These are phyloP conservation scores for Hypercompe scribonia DNA, from an alignment of 2,888 invertebrate genomes.

Conservation along the genomic window DNA sequence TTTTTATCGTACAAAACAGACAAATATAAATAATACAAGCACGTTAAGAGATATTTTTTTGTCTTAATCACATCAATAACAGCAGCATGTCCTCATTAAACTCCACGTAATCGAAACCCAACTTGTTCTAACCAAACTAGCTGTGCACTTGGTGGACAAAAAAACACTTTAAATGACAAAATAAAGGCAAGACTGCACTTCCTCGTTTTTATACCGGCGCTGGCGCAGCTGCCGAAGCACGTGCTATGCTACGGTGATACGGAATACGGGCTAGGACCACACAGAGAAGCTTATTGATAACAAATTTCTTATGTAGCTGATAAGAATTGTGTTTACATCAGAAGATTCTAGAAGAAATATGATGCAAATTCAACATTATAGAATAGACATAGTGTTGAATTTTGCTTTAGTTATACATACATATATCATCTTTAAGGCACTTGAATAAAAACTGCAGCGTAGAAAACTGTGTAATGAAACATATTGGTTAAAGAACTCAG, in stretches of 20 bases:
- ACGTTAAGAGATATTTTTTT: not conserved
- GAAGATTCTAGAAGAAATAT: not conserved
- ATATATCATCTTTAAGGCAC: too few species aligned
- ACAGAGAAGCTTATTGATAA: constrained; percentile 45
- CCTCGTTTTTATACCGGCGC: constrained; percentile 75
- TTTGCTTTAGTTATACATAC: too few species aligned
- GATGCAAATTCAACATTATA: too few species aligned
- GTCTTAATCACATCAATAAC: not conserved
- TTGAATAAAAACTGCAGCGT: too few species aligned
- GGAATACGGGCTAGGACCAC: constrained; percentile 60
- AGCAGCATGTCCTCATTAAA: constrained; percentile 24
- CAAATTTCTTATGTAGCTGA: constrained; percentile 6
- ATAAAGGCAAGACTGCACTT: constrained; percentile 67
- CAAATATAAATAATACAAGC: too few species aligned
- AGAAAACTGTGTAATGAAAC: too few species aligned
- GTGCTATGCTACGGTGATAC: constrained; percentile 61
- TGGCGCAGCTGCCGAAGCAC: constrained; percentile 77
- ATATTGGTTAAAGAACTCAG: too few species aligned
- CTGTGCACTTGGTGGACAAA: constrained; percentile 47
- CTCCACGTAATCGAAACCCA: constrained; percentile 30
- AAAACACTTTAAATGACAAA: constrained; percentile 36
- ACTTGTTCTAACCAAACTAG: constrained; percentile 40
- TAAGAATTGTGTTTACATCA: constrained; percentile 7
- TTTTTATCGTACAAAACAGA: too few species aligned
- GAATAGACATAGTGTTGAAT: too few species aligned